These are phyloP conservation scores for Mus musculus DNA, from an alignment of 2,113 vertebrate genomes.

Conservation along the genomic window DNA sequence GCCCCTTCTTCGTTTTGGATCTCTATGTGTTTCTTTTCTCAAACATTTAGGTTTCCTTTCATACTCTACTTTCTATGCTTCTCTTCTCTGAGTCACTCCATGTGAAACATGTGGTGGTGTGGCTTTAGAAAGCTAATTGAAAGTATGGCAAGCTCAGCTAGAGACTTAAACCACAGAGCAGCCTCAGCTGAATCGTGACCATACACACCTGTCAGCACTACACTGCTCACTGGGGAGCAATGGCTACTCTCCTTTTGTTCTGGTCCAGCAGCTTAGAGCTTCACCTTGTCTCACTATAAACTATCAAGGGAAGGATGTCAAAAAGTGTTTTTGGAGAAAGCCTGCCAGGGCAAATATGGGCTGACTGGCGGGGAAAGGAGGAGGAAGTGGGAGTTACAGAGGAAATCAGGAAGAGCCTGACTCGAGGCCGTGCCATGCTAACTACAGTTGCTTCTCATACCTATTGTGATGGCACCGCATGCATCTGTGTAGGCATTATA, in stretches of 20 bases:
- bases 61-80: neutral
- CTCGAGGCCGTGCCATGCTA: fast-evolving
- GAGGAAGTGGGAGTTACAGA: neutral
- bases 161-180: neutral
- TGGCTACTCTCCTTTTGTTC: neutral
- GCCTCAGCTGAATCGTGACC: neutral
- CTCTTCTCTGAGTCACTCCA: neutral
- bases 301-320: slow-evolving; percentile 21
- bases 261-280: slow-evolving; percentile 23
- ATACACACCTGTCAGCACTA: slow-evolving; percentile 35
- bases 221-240: neutral
- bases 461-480: neutral
- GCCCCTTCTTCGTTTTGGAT: neutral
- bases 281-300: slow-evolving; percentile 8
- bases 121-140: neutral
- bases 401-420: neutral
- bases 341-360: neutral
- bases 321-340: slow-evolving; percentile 14
- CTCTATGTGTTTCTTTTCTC: neutral
- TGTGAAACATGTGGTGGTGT: neutral
- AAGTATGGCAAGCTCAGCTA: slow-evolving; percentile 15
- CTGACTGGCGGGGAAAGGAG: neutral
- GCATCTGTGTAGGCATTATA: neutral
- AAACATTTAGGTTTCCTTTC: neutral
- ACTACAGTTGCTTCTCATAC: neutral